Evolutionary conservation across 2,797 vertebrate genomes (phyloP), one percentile per base, ranked within the genome.

Genomic region (Aphelocoma californica): DNA sequence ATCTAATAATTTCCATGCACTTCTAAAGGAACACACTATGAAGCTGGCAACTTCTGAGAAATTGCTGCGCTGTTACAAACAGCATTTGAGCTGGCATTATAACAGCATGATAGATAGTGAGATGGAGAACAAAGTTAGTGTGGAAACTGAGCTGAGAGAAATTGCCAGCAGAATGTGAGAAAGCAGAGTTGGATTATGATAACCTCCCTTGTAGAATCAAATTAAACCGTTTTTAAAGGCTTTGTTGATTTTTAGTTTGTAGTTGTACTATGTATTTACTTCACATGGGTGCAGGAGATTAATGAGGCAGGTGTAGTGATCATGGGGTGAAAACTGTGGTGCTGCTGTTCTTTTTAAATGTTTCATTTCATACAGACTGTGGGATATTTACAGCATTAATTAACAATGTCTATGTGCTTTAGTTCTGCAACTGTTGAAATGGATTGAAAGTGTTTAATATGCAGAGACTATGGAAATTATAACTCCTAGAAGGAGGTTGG

Each of bases 1-100:
- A 98, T 97, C 95, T 97, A 96, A 98, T 98, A 97, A 97, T 98
- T 98, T 98, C 93, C 73, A 51, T 96, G 92, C 74, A 91, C 95
- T 97, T 97, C 95, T 94, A 57, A 97, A 97, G 93, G 93, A 94
- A 54, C 96, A 51, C 71, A 9, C 95, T 87, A 85, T 62, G 95
- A 96, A 88, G 92, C 96, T 96, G 79, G 90, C 75, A 95, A 95
- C 95, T 97, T 97, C 80, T 95, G 96, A 94, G 89, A 75, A 96
- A 97, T 96, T 95, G 95, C 96, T 90, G 96, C 60, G 85, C 95
- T 95, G 81, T 92, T 91, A 70, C 89, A 96, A 95, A 92, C 65
- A 89, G 95, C 66, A 38, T 95, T 95, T 96, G 96, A 95, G 92
- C 96, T 95, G 95, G 95, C 94, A 97, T 97, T 97, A 97, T 92